Base-by-base conservation (phyloP, 2,113 vertebrate species). In the Ifrita kowaldi region DNA sequence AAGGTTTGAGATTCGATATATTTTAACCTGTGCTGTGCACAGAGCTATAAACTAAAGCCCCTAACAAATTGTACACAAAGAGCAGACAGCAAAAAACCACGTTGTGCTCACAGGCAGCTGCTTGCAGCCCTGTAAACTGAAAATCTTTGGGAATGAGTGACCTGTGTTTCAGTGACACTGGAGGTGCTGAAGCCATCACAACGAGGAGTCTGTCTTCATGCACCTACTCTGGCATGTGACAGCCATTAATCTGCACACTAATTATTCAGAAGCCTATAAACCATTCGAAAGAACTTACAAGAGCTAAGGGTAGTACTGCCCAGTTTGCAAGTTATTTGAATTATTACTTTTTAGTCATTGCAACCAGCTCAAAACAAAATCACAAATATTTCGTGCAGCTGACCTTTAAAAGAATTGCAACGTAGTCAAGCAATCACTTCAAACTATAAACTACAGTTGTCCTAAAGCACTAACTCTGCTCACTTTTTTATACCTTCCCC, bases 41-140 rank as follows among this genome's bases (percentile, higher is more conserved):
- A 95, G 52, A 94, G 92, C 95, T 93, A 96, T 96, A 97, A 98
- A 97, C 94, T 87, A 97, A 96, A 98, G 87, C 89, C 84, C 93
- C 93, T 94, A 84, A 94, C 74, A 94, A 96, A 97, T 59, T 47
- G 84, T 92, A 82, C 92, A 75, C 91, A 90, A 75, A 83, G 95
- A 96, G 75, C 59, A 89, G 92, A 78, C 65, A 96, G 94, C 78
- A 94, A 93, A 95, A 96, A 96, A 84, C 84, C 87, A 67, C 50
- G 18, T 21, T 74, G 77, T 24, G 64, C 81, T 95, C 84, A 46
- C 69, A 83, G 94, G 97, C 94, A 91, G 80, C 95, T 93, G 90
- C 87, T n/a, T 84, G 87, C 70, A 95, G 75, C 83, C 87, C 65
- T 52, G 50, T 46, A 77, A 92, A 68, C 71, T 33, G 76, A 49